A percentile compares a stretch with the other conserved stretches of the same genome.
phyloP scores from a whole-genome alignment of 1,140 invertebrate species.

The Lasioglossum baleicum region DNA sequence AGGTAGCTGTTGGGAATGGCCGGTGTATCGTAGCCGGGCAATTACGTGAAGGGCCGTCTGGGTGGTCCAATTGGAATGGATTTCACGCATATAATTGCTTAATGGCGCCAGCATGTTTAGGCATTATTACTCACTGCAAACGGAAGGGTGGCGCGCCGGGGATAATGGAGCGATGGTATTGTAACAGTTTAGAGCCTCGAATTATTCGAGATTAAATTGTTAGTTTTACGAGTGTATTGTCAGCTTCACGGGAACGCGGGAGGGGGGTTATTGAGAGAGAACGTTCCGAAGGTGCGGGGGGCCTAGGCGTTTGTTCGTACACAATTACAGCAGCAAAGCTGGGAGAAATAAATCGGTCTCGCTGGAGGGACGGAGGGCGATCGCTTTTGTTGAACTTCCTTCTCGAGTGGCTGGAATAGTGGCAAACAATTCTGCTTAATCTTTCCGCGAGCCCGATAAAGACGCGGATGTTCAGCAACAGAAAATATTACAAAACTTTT shows the following conservation, averaged over 20 bases:
- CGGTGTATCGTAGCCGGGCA: slow-evolving; percentile 29
- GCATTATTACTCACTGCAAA: slow-evolving; percentile 43
- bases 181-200: slow-evolving; percentile 21
- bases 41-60: slow-evolving; percentile 38
- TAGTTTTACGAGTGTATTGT: slow-evolving; percentile 34
- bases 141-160: slow-evolving; percentile 20
- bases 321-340: not conserved
- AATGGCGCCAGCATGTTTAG: slow-evolving; percentile 50
- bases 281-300: not conserved
- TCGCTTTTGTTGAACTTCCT: not conserved
- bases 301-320: not conserved
- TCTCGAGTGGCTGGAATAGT: not conserved
- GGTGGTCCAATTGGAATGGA: slow-evolving; percentile 46
- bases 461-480: not conserved
- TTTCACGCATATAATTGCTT: slow-evolving; percentile 51
- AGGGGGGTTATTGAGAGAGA: not conserved
- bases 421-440: not conserved
- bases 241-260: slow-evolving; percentile 2
- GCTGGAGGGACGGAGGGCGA: not conserved
- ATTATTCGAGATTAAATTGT: slow-evolving; percentile 39
- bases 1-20: slow-evolving; percentile 11
- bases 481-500: not conserved
- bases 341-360: not conserved
- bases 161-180: slow-evolving; percentile 37
- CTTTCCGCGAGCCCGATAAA: not conserved